phyloP scores from a whole-genome alignment of 2,113 vertebrate genomes.

The Loxodonta africana region DNA sequence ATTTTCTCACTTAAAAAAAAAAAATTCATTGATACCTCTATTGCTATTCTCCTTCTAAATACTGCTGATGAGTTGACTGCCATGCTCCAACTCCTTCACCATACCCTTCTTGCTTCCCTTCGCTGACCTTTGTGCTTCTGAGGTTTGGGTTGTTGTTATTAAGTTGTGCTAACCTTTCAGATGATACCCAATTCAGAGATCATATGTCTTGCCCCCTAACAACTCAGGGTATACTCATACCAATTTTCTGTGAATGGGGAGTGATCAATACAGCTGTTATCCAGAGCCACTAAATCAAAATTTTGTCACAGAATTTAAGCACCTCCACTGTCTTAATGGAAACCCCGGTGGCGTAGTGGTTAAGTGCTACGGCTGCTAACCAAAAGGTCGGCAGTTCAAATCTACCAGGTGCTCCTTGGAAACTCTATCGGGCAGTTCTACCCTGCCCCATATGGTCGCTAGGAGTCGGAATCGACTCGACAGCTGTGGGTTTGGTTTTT shows the following conservation, averaged over 20 bases:
- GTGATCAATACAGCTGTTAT: not conserved
- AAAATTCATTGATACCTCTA: not conserved
- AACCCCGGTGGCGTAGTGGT: too few relatives aligned
- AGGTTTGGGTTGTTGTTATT: not conserved
- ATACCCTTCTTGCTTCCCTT: not conserved
- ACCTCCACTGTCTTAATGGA: not conserved
- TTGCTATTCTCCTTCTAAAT: not conserved
- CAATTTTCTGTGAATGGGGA: not conserved
- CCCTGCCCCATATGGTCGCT: too few relatives aligned
- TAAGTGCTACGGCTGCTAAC: too few relatives aligned
- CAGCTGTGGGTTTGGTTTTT: too few relatives aligned
- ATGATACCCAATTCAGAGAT: not conserved
- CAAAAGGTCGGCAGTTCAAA: too few relatives aligned
- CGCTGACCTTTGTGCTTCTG: not conserved
- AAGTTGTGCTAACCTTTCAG: not conserved
- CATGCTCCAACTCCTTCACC: not conserved
- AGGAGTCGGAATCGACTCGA: too few relatives aligned
- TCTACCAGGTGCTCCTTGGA: too few relatives aligned
- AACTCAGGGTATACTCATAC: not conserved
- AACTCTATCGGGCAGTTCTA: too few relatives aligned
- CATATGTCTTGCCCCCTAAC: not conserved
- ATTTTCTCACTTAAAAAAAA: not conserved
- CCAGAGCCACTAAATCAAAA: slow-evolving; percentile 23
- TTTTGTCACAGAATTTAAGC: not conserved
- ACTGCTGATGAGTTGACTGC: not conserved